Base-by-base conservation (phyloP, 2,888 invertebrate species). In the Plebejus anna region DNA sequence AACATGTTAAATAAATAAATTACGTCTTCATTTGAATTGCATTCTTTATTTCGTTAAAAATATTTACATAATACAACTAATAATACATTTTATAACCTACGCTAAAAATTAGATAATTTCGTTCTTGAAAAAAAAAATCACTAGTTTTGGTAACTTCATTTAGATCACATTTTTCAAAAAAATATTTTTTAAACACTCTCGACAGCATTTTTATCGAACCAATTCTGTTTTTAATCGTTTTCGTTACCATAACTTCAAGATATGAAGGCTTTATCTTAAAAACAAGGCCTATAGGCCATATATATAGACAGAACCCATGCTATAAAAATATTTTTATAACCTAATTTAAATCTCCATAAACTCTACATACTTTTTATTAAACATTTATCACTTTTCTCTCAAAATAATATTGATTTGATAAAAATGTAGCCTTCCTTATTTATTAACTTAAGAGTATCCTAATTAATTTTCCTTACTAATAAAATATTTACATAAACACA, bases 61-160 rank as follows among this genome's bases (percentile, higher is more conserved):
- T 76, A 76, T 71, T 71, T 76, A 71, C 22, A 76, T 42, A 75
- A 42, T 78, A 79, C 47, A 75, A 75, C 78, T 80, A 78, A 78
- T 80, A 75, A 75, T 78, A 77, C 70, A 59, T 59, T 72, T 57
- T 55, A 76, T 47, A 11, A 7, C 59, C 59, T 42, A 59, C 42
- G 7, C 13, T 72, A 76, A 76, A 72, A 71, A 73, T 80, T 81
- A 82, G 83, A 55, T 22, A 70, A 16, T 80, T 82, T 78, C 80
- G 77, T 79, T 78, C 79, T 81, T 82, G 82, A 83, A 76, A 59
- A 38, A 70, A 71, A 72, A 81, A 83, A 22, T 79, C 81, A 89
- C 88, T 88, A 87, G 85, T 84, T 85, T 86, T 89, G 91, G 91
- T 91, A 91, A 91, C 91, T 89, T 81, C 51, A 55, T 16, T 51